Evolutionary conservation across 2,888 invertebrate species (phyloP), one percentile per base, ranked within the genome.

Genomic region (Orthosia incerta): DNA sequence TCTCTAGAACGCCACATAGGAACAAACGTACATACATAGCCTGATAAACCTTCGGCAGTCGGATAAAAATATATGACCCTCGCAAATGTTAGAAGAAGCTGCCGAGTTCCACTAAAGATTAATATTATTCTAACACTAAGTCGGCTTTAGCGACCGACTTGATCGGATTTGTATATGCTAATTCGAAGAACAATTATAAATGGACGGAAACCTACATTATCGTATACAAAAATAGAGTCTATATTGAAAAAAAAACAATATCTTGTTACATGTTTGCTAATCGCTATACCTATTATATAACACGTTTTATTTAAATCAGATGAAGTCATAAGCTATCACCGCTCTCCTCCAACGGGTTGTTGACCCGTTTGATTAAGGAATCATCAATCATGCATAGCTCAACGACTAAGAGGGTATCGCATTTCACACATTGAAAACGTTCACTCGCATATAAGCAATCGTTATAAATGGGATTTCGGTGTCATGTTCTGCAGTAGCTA

Each of bases 291-390:
- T 39, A 39, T 39, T 39, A 89, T 77, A 84, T 89, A 91, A 91
- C 85, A 84, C 45, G 85, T 90, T 89, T 91, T 89, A 91, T 92
- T 90, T 86, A 89, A 91, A 92, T 88, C 88, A 90, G 88, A 91
- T 92, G 91, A 92, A 92, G 91, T 94, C 93, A 91, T 91, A 90
- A 90, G 91, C 91, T 91, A 92, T 91, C 91, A 89, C 87, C 87
- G 82, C 78, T 87, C 76, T 84, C 74, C 86, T 88, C 83, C 85
- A 71, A 72, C 84, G 89, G 94, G 93, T 94, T 92, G 89, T 84
- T 88, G 94, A 95, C 94, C 93, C 89, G 83, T 89, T 91, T 95
- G 94, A 95, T 95, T 95, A 94, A 95, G 93, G 93, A 92, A 94
- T 94, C 94, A 95, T 95, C 94, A 95, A 95, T 95, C 95, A 94